Evolutionary conservation across 1,140 invertebrate species (phyloP).

Genomic region (Drosophila ohnishii): DNA sequence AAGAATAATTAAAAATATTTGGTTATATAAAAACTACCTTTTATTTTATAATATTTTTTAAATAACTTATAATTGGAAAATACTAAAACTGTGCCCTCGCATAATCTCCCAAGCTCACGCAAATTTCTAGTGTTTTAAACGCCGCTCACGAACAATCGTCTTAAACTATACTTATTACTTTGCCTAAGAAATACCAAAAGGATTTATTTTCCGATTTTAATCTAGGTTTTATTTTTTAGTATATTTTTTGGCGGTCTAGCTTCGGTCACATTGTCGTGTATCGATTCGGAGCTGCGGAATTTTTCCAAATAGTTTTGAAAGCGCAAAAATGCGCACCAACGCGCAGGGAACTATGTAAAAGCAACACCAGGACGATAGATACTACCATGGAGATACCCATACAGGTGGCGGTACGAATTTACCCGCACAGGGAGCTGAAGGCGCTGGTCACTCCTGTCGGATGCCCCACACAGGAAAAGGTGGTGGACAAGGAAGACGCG

Average conservation of each 20-base stretch:
- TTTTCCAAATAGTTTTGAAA: slow-evolving; percentile 33
- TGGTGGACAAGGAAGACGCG: slow-evolving; percentile 5
- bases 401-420: slow-evolving; percentile 85
- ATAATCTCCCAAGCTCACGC: too few relatives aligned
- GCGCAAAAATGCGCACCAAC: slow-evolving; percentile 49
- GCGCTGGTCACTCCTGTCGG: slow-evolving; percentile 10
- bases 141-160: too few relatives aligned
- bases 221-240: slow-evolving; percentile 2
- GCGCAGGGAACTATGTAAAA: slow-evolving; percentile 44
- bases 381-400: slow-evolving; percentile 85
- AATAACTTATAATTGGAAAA: too few relatives aligned
- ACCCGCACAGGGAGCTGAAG: slow-evolving; percentile 82
- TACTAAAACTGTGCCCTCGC: too few relatives aligned
- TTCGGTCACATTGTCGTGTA: slow-evolving; percentile 32
- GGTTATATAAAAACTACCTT: too few relatives aligned
- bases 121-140: too few relatives aligned
- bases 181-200: background rate
- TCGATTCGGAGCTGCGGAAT: slow-evolving; percentile 39
- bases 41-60: too few relatives aligned
- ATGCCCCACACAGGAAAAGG: background rate
- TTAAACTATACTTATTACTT: too few relatives aligned
- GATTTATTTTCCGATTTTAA: too few relatives aligned
- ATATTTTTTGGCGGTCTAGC: background rate
- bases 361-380: slow-evolving; percentile 13
- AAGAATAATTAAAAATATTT: too few relatives aligned